Conservation (phyloP, 1,140 invertebrate species). For the Bursaphelenchus mucronatus region DNA sequence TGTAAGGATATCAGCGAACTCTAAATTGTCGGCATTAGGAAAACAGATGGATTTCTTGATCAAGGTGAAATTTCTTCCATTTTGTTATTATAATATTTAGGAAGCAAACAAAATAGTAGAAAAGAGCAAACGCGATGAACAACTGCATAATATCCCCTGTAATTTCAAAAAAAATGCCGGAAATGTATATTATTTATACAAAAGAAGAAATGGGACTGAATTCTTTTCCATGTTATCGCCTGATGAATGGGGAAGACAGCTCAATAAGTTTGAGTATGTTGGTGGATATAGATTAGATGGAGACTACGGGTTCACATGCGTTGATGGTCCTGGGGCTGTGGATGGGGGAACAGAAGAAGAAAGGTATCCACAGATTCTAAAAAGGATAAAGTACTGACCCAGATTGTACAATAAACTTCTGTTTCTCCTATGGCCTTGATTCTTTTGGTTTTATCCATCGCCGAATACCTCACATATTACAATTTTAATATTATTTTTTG, state of each 20-base stretch:
- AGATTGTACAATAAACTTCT: slow-evolving; percentile 10
- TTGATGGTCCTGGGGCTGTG: slow-evolving; percentile 60
- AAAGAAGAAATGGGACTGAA: slow-evolving; percentile 63
- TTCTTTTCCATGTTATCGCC: slow-evolving; percentile 74
- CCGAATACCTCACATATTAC: background rate
- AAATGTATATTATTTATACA: slow-evolving; percentile 71
- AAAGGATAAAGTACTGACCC: slow-evolving; percentile 1
- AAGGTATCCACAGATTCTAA: slow-evolving; percentile 12
- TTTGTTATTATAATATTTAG: slow-evolving; percentile 41
- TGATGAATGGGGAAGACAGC: slow-evolving; percentile 69
- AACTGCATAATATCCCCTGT: slow-evolving; percentile 68
- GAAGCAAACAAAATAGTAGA: slow-evolving; percentile 68
- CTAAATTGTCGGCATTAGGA: slow-evolving; percentile 69
- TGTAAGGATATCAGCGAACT: slow-evolving; percentile 66
- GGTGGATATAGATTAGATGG: slow-evolving; percentile 70
- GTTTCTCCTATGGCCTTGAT: slow-evolving; percentile 20
- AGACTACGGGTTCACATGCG: slow-evolving; percentile 70
- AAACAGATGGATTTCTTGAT: slow-evolving; percentile 69
- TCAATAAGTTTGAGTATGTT: slow-evolving; percentile 65
- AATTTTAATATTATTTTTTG: background rate
- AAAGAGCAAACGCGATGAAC: slow-evolving; percentile 67
- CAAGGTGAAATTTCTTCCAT: slow-evolving; percentile 2
- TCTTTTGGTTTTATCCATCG: background rate
- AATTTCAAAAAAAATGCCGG: slow-evolving; percentile 73
- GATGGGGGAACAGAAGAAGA: slow-evolving; percentile 19